Evolutionary conservation across 2,888 invertebrate genomes (phyloP).

Genomic region (Drosophila stalkeri): DNA sequence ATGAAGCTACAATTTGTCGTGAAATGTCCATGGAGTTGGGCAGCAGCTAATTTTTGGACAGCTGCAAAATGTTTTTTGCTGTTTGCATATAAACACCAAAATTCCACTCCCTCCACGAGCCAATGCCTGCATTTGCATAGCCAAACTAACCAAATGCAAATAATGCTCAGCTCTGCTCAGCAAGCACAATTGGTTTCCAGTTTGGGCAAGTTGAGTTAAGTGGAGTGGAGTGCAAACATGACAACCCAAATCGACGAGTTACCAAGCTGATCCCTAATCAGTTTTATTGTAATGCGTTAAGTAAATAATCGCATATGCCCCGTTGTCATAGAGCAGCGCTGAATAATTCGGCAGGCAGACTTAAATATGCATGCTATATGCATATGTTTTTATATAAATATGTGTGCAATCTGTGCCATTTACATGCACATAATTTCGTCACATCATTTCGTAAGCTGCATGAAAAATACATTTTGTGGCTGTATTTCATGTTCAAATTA

Average conservation of each 20-base stretch:
- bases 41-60: conserved; percentile 35
- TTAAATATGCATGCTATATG: background rate
- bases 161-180: conserved; percentile 12
- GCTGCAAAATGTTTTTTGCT: conserved; percentile 23
- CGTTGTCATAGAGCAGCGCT: conserved; percentile 26
- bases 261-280: conserved; percentile 60
- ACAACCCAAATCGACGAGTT: conserved; percentile 20
- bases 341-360: conserved; percentile 29
- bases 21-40: conserved; percentile 3
- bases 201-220: conserved; percentile 15
- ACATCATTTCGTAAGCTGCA: conserved; percentile 38
- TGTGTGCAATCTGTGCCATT: conserved; percentile 39
- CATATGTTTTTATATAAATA: conserved; percentile 2
- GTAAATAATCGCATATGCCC: conserved; percentile 60
- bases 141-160: conserved; percentile 44
- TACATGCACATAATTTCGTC: conserved; percentile 69
- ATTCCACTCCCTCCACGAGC: too few relatives aligned
- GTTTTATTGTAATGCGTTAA: conserved; percentile 62
- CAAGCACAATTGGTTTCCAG: conserved; percentile 11
- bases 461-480: conserved; percentile 61
- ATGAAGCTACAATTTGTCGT: conserved; percentile 1
- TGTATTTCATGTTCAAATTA: conserved; percentile 74
- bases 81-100: background rate
- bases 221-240: conserved; percentile 28
- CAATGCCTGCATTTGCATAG: conserved; percentile 16